Evolutionary conservation across 2,113 vertebrate species (phyloP), one percentile per base, ranked within the genome.

Genomic region (Seriola rivoliana): DNA sequence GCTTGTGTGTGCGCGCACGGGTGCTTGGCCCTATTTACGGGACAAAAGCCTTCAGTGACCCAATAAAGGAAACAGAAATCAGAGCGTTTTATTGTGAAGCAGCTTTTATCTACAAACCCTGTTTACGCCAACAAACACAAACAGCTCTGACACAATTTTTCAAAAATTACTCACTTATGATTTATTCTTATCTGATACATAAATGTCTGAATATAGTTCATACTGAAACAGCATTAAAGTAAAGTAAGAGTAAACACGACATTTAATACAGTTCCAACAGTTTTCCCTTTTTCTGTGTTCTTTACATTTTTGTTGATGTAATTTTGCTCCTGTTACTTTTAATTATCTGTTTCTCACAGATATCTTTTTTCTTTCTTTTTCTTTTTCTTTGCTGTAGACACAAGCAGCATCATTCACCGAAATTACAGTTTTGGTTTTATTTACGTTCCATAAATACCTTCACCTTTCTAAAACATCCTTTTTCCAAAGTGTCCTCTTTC

Each of bases 21-120:
- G 52, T 2, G 21, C 13, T 42, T 21, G 84, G 76, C 71, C 72
- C 89, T 90, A 88, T 90, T 92, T 90, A 84, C 77, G 63, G 85
- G 89, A 90, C 87, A 90, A 91, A 91, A 90, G 86, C 83, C 86
- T 85, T 88, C 75, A 87, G 85, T 91, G 89, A 92, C 92, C 88
- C 89, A 93, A 82, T 91, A 90, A 89, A 50, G 55, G 75, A 80
- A 80, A 77, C 34, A 65, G 13, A 81, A 89, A 91, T 82, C 81
- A 54, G 60, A 88, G 77, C 19, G 4, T 78, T 89, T 82, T 55
- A 70, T 84, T 86, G 85, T 84, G 65, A 72, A 83, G 76, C 29
- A 46, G 82, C 60, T 82, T 46, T 54, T 80, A 83, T 77, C 78
- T 52, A 44, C 78, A 84, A 48, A 76, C 19, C 29, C 17, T 29